These are phyloP conservation scores for Heliothis peltigera DNA, from an alignment of 2,888 invertebrate species.

Conservation along the genomic window DNA sequence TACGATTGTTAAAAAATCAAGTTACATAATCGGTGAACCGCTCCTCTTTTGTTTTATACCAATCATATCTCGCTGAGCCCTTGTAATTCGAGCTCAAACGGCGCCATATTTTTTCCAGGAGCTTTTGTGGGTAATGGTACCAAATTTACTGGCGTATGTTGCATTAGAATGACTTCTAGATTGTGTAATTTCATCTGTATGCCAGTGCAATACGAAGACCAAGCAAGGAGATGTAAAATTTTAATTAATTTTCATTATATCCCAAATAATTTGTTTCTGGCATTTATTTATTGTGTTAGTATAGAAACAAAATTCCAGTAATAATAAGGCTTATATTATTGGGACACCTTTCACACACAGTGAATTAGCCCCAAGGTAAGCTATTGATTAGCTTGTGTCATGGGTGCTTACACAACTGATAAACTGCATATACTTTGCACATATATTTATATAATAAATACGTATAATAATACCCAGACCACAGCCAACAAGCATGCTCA, in stretches of 20 bases:
- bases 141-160: slow-evolving; percentile 80
- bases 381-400: no score
- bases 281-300: background rate
- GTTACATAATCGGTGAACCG: background rate
- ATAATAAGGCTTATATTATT: no score
- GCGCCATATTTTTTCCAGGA: slow-evolving; percentile 86
- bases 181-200: slow-evolving; percentile 58
- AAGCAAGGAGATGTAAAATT: no score
- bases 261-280: no score
- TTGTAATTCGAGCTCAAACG: slow-evolving; percentile 86
- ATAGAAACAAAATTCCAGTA: background rate
- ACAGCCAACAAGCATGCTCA: no score
- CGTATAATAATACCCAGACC: no score
- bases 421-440: no score
- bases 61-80: slow-evolving; percentile 75
- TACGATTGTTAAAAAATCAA: background rate
- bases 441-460: no score
- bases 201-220: background rate
- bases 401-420: no score
- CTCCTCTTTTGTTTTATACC: slow-evolving; percentile 63
- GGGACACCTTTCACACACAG: no score
- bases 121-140: slow-evolving; percentile 82
- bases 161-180: slow-evolving; percentile 74
- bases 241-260: no score
- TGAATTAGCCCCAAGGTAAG: no score